Evolutionary conservation across 2,113 vertebrate species (phyloP).

Genomic region (Melanocharis versteri): DNA sequence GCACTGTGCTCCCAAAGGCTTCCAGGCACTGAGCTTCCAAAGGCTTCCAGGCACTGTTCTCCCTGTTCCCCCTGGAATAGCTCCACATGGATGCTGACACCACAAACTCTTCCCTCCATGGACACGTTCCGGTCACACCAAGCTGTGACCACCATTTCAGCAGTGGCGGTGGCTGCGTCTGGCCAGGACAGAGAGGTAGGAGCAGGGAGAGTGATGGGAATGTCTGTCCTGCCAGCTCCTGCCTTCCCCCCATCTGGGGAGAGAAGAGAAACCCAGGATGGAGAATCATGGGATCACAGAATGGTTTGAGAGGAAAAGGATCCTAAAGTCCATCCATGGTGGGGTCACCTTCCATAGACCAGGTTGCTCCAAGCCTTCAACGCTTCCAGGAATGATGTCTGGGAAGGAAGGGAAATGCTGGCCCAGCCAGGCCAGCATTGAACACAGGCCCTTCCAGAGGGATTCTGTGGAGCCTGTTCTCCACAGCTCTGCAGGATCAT

Average conservation of each 20-base stretch:
- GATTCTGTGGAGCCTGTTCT: not conserved
- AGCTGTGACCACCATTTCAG: not conserved
- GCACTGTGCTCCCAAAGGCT: not conserved
- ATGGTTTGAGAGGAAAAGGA: not conserved
- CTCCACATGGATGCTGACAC: not conserved
- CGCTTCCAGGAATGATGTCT: not conserved
- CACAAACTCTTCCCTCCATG: not conserved
- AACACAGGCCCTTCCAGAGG: not conserved
- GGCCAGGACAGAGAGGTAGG: not conserved
- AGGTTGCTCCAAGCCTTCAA: not conserved
- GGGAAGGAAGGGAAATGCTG: not conserved
- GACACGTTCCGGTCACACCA: not conserved
- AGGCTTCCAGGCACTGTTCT: no score
- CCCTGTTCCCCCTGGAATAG: not conserved
- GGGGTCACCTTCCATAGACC: not conserved
- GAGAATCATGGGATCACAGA: not conserved
- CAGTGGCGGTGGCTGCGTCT: accelerated
- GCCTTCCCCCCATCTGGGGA: accelerated
- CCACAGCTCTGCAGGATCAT: not conserved
- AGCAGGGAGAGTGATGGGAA: not conserved
- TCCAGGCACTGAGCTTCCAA: not conserved
- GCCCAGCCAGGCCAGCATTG: not conserved
- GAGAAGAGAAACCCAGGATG: not conserved
- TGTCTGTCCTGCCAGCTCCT: not conserved
- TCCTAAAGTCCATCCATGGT: no score